Evolutionary conservation across 2,888 invertebrate genomes (phyloP).

Genomic region (Trichopria drosophilae): DNA sequence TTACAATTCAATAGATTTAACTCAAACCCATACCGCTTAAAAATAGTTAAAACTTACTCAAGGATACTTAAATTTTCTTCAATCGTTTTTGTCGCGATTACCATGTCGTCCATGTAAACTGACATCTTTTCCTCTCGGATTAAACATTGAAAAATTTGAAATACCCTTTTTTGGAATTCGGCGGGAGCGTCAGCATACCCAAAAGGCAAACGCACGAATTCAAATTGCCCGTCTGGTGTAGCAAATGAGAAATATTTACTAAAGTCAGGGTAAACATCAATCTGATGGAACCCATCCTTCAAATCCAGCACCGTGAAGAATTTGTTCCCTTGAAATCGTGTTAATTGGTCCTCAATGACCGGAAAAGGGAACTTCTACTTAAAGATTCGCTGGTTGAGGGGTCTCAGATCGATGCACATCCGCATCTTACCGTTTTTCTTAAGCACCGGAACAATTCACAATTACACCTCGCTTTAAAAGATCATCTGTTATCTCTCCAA

Average conservation of each 20-base stretch:
- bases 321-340: not conserved
- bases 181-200: conserved; percentile 17
- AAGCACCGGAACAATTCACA: not conserved
- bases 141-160: not conserved
- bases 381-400: too few relatives aligned
- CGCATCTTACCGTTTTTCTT: conserved; percentile 2
- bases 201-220: conserved; percentile 15
- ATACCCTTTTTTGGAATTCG: conserved; percentile 5
- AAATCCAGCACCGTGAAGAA: conserved; percentile 18
- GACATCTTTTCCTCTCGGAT: not conserved
- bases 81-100: conserved; percentile 8
- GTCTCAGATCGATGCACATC: too few relatives aligned
- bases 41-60: conserved; percentile 29
- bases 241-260: conserved; percentile 14
- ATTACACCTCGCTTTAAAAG: not conserved
- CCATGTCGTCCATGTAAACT: conserved; percentile 1
- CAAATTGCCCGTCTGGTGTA: conserved; percentile 10
- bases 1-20: conserved; percentile 9
- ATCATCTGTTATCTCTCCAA: not conserved
- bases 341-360: conserved; percentile 6
- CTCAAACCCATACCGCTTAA: not conserved
- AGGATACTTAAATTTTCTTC: conserved; percentile 4
- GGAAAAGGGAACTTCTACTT: too few relatives aligned
- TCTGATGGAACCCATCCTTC: conserved; percentile 13
- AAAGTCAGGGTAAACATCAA: conserved; percentile 10